phyloP scores from a whole-genome alignment of 2,797 vertebrate genomes.

The Furcifer pardalis region DNA sequence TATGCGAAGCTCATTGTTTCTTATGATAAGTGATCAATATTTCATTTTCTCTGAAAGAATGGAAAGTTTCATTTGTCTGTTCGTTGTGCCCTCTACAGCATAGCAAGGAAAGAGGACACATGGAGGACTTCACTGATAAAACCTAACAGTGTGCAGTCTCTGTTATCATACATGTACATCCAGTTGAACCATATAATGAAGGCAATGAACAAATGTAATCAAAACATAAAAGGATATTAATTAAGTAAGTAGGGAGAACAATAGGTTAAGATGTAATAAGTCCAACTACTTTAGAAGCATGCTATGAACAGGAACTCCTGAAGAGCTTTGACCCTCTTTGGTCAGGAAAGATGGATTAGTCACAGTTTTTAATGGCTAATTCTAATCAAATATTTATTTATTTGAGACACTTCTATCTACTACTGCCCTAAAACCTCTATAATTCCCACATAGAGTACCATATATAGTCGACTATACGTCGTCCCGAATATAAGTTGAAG shows the following conservation, averaged over 20 bases:
- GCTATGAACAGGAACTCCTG: conserved; percentile 74
- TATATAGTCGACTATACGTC: too few species aligned
- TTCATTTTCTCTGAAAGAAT: conserved; percentile 90
- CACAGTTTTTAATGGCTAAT: conserved; percentile 76
- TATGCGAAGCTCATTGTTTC: conserved; percentile 83
- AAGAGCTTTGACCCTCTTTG: conserved; percentile 78
- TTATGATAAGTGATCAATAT: conserved; percentile 92
- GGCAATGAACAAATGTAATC: conserved; percentile 72
- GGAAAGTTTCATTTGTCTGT: conserved; percentile 75
- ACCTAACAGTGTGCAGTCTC: conserved; percentile 30
- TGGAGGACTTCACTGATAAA: conserved; percentile 49
- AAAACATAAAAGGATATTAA: conserved; percentile 76
- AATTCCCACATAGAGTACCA: conserved; percentile 25
- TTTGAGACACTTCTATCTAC: conserved; percentile 61
- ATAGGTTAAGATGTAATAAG: conserved; percentile 66
- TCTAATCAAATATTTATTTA: conserved; percentile 79
- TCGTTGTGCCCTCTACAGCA: conserved; percentile 61
- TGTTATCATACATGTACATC: conserved; percentile 42
- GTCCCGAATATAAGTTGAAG: too few species aligned
- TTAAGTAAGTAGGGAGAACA: conserved; percentile 63
- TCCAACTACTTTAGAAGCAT: conserved; percentile 62
- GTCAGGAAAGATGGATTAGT: conserved; percentile 73
- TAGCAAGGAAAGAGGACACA: conserved; percentile 58
- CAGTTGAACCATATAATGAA: conserved; percentile 47
- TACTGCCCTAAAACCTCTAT: conserved; percentile 36